Percentiles rank a stretch among this genome's conserved stretches.
Evolutionary conservation across 2,888 invertebrate species (phyloP).

Genomic region (Heteromurus nitidus): DNA sequence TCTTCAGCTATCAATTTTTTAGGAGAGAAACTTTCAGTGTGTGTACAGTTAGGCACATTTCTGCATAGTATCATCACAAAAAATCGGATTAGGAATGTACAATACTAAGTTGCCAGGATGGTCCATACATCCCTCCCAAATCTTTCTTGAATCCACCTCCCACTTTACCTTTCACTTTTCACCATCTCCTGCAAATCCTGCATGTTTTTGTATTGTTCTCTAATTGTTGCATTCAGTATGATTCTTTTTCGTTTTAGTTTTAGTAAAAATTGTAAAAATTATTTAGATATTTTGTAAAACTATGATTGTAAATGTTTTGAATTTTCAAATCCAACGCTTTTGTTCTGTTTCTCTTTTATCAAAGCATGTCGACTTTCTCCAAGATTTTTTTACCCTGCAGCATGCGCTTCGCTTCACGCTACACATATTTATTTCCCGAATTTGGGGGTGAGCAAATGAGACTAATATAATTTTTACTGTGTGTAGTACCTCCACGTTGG

Average conservation of each 20-base stretch:
- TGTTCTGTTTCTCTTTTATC: constrained; percentile 30
- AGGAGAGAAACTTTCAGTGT: neutral
- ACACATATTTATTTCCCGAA: constrained; percentile 39
- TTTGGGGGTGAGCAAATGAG: constrained; percentile 23
- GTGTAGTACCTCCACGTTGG: constrained; percentile 93
- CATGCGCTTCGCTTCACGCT: constrained; percentile 73
- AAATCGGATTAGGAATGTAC: neutral
- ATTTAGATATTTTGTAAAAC: constrained; percentile 10
- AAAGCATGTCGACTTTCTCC: constrained; percentile 45
- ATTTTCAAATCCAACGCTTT: constrained; percentile 22
- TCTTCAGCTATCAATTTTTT: neutral
- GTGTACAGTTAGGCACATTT: constrained; percentile 1
- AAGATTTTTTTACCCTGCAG: constrained; percentile 53
- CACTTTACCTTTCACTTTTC: constrained; percentile 8
- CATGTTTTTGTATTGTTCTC: constrained; percentile 3
- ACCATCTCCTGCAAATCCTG: constrained; percentile 21
- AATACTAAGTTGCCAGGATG: constrained; percentile 25
- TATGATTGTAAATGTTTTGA: constrained; percentile 18
- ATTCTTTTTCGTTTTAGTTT: constrained; percentile 16
- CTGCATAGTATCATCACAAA: neutral
- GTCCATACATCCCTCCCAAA: constrained; percentile 1
- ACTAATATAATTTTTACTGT: constrained; percentile 65
- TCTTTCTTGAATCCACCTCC: neutral
- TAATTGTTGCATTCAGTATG: neutral
- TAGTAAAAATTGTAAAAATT: neutral